Conservation (phyloP, 1,140 invertebrate species). For the Rhagoletis pomonella region DNA sequence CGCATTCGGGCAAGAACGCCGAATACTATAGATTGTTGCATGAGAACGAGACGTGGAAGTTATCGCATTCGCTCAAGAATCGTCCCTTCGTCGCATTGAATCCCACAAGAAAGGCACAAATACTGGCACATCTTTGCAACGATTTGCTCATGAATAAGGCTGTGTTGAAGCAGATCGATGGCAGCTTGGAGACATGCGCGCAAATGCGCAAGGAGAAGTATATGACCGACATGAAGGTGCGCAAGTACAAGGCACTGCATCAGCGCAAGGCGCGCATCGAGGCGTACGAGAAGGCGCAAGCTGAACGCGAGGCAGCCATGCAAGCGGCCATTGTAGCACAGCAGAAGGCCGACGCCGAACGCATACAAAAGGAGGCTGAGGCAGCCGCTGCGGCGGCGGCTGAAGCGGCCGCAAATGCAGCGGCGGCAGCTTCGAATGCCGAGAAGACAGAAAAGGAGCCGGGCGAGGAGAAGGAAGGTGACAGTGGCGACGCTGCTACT, state of each 20-base stretch:
- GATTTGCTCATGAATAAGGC: slow-evolving; percentile 94
- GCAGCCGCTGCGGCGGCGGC: background rate
- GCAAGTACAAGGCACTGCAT: slow-evolving; percentile 86
- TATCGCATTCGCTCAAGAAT: slow-evolving; percentile 83
- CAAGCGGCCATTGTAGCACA: slow-evolving; percentile 64
- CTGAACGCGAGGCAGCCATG: slow-evolving; percentile 73
- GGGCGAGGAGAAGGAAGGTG: background rate
- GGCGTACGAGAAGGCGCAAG: slow-evolving; percentile 79
- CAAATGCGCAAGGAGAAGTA: slow-evolving; percentile 87
- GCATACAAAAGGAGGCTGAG: slow-evolving; percentile 61
- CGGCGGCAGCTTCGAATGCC: background rate
- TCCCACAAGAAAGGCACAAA: slow-evolving; percentile 89
- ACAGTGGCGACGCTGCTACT: background rate
- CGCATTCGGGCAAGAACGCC: slow-evolving; percentile 82
- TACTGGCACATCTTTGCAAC: slow-evolving; percentile 93
- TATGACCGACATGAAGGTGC: slow-evolving; percentile 89
- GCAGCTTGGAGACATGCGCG: slow-evolving; percentile 83
- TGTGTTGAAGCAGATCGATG: slow-evolving; percentile 87
- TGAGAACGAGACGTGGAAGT: slow-evolving; percentile 83
- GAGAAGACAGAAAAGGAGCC: background rate
- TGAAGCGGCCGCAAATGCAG: background rate
- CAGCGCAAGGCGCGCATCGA: slow-evolving; percentile 84
- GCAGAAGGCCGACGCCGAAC: slow-evolving; percentile 67
- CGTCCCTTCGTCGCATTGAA: slow-evolving; percentile 91
- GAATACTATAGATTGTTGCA: slow-evolving; percentile 86